Evolutionary conservation across 1,140 invertebrate genomes (phyloP), one percentile per base, ranked within the genome.

Genomic region (Drosophila lacteicornis): DNA sequence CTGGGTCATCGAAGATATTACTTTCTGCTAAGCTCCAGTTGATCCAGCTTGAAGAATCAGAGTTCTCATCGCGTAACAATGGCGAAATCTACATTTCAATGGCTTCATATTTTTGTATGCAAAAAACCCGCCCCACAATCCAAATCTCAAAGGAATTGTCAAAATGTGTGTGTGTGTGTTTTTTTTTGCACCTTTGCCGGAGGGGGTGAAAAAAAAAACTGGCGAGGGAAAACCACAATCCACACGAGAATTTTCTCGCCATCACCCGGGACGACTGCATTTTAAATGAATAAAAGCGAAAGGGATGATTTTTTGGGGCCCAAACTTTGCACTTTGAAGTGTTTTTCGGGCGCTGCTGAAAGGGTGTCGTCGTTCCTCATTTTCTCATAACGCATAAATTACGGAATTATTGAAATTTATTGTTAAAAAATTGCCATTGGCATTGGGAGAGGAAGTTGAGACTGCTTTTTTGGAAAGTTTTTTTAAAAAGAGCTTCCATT

Each of bases 391-490:
- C 67, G 82, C 84, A 82, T 83, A 91, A 83, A 91, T 91, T 91
- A 83, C 27, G 61, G 83, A 83, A 91, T 87, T 91, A 91, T 91
- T 87, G 69, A 87, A 87, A 91, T 87, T 81, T 91, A 91, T 91
- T 80, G 80, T 86, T 62, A 42, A 66, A 55, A 60, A 60, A 71
- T 71, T 51, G 36, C 30, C 53, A 56, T 62, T 67, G 55, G 43
- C 53, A 55, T 55, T 38, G 33, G 45, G 13, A 38, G 22, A 25
- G n/a, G 17, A 69, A 63, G 5, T 12, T 53, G 4, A 40, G 49
- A 42, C 22, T 22, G n/a, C 27, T 40, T 50, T 66, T 19, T 38
- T 17, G 19, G n/a, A 1, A 22, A 19, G 19, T 2, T 17, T 33
- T 33, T 33, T 19, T 27, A 6, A n/a, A 40, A 55, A 33, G 22